A percentile compares a stretch with the other conserved stretches of the same genome.
These are phyloP conservation scores for Diarsia mendica DNA, from an alignment of 2,888 invertebrate species.

Conservation along the genomic window DNA sequence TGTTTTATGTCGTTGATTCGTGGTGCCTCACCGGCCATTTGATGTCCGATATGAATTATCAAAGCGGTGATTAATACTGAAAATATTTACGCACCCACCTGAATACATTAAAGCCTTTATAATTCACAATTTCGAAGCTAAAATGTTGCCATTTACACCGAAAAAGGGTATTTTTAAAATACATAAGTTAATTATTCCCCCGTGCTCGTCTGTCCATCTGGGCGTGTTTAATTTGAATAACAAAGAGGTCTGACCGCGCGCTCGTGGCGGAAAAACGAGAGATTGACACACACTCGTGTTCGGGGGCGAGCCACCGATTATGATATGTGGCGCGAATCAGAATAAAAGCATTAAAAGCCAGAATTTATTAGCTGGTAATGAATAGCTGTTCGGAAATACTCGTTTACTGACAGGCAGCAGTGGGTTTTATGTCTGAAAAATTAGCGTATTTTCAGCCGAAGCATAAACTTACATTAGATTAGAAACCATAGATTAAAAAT, in stretches of 20 bases:
- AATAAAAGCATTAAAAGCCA: slow-evolving; percentile 50
- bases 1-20: slow-evolving; percentile 59
- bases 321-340: slow-evolving; percentile 65
- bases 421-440: neutral
- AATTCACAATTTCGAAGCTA: slow-evolving; percentile 35
- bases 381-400: slow-evolving; percentile 31
- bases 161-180: slow-evolving; percentile 68
- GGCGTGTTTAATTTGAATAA: slow-evolving; percentile 85
- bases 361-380: slow-evolving; percentile 50
- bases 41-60: slow-evolving; percentile 40
- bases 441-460: neutral
- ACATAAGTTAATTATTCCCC: slow-evolving; percentile 84
- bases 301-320: slow-evolving; percentile 65
- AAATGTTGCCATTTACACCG: slow-evolving; percentile 53
- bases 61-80: slow-evolving; percentile 38
- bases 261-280: slow-evolving; percentile 79
- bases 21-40: slow-evolving; percentile 35
- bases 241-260: slow-evolving; percentile 81
- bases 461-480: neutral
- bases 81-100: slow-evolving; percentile 40
- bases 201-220: slow-evolving; percentile 76
- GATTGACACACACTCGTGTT: slow-evolving; percentile 80
- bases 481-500: neutral
- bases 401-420: slow-evolving; percentile 13
- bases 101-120: slow-evolving; percentile 24